Percentiles rank a stretch among this genome's conserved stretches.
These are phyloP conservation scores for Noctua janthina DNA, from an alignment of 2,888 invertebrate species.

Conservation along the genomic window DNA sequence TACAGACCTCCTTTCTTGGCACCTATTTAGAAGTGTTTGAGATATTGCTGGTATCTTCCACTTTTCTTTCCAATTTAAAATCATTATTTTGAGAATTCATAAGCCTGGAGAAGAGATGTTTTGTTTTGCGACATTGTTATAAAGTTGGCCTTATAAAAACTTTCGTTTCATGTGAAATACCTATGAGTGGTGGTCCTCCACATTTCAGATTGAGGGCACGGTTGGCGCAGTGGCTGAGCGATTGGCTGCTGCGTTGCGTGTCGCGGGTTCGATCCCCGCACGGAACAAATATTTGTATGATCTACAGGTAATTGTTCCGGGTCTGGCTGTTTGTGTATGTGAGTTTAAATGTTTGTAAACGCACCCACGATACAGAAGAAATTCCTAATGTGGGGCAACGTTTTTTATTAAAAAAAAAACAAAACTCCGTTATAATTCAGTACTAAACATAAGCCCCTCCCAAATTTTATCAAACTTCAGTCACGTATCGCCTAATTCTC, in stretches of 20 bases:
- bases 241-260: too few species aligned
- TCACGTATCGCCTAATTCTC: too few species aligned
- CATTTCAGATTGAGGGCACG: too few species aligned
- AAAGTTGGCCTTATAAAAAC: neutral
- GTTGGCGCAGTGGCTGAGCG: too few species aligned
- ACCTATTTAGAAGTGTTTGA: conserved; percentile 10
- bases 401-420: too few species aligned
- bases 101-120: neutral
- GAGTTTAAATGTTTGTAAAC: too few species aligned
- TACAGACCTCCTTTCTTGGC: conserved; percentile 5
- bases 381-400: too few species aligned
- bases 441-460: neutral
- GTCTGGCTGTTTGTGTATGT: too few species aligned
- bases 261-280: too few species aligned
- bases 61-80: neutral
- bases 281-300: too few species aligned
- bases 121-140: neutral
- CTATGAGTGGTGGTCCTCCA: neutral
- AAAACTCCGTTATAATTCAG: neutral
- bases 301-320: too few species aligned
- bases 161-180: neutral
- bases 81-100: neutral
- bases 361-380: too few species aligned
- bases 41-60: neutral
- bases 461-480: neutral